phyloP scores from a whole-genome alignment of 2,113 vertebrate genomes.

The Hydropotes inermis region DNA sequence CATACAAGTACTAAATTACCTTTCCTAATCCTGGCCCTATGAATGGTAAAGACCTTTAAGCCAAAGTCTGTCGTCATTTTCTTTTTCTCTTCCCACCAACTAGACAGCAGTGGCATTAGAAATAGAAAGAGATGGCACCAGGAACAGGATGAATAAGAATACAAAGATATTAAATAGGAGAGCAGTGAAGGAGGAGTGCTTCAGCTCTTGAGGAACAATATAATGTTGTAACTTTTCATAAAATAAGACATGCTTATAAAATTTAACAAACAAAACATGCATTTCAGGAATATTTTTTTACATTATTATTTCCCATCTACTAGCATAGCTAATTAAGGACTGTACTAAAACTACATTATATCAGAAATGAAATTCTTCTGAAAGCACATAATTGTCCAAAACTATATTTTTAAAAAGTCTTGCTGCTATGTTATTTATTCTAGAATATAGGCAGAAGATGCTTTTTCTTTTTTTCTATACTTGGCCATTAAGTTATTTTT shows the following conservation, averaged over 20 bases:
- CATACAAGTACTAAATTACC: background rate
- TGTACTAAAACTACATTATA: slow-evolving; percentile 59
- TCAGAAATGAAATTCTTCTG: slow-evolving; percentile 77
- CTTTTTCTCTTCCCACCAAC: slow-evolving; percentile 15
- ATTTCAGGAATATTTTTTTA: slow-evolving; percentile 32
- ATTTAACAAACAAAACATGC: slow-evolving; percentile 27
- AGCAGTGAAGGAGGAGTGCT: background rate
- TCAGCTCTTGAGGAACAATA: background rate
- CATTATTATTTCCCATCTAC: slow-evolving; percentile 35
- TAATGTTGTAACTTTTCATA: slow-evolving; percentile 12
- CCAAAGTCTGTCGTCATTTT: background rate
- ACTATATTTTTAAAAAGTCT: slow-evolving; percentile 5
- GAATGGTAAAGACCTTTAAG: background rate
- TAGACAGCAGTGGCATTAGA: slow-evolving; percentile 45
- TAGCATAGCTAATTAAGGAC: slow-evolving; percentile 53
- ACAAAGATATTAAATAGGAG: slow-evolving; percentile 58
- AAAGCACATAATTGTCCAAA: slow-evolving; percentile 34
- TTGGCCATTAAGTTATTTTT: slow-evolving; percentile 25
- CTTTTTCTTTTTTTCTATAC: slow-evolving; percentile 7
- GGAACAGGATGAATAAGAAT: slow-evolving; percentile 53
- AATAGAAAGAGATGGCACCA: slow-evolving; percentile 63
- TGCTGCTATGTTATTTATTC: background rate
- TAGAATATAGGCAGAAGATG: background rate
- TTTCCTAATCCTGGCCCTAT: background rate
- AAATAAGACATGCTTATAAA: slow-evolving; percentile 30